Percentiles rank a stretch among this genome's conserved stretches.
phyloP scores from a whole-genome alignment of 2,797 vertebrate genomes.

The Sciurus vulgaris region DNA sequence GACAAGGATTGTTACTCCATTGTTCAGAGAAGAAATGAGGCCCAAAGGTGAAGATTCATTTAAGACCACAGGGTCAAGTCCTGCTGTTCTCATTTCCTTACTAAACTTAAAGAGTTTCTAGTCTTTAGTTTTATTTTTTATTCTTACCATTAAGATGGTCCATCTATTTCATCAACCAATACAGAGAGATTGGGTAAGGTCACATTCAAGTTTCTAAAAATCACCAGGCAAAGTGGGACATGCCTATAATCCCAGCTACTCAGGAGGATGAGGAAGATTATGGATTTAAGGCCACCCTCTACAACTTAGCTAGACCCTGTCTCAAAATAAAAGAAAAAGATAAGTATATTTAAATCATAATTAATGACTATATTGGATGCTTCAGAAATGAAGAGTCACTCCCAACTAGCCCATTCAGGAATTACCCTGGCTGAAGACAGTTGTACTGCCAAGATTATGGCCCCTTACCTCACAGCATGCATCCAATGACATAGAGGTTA shows the following conservation, averaged over 20 bases:
- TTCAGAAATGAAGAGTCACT: constrained; percentile 2
- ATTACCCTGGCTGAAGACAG: neutral
- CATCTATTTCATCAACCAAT: neutral
- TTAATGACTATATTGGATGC: neutral
- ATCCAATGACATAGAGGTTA: neutral
- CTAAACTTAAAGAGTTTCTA: neutral
- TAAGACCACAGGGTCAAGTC: neutral
- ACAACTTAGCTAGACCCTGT: neutral
- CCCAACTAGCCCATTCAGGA: neutral
- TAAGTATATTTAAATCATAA: neutral
- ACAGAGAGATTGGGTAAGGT: neutral
- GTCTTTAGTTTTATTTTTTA: neutral
- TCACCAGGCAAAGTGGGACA: too few species aligned
- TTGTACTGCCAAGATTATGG: neutral
- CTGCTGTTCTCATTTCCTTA: constrained; percentile 18
- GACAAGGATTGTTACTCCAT: neutral
- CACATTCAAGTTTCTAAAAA: neutral
- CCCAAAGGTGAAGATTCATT: neutral
- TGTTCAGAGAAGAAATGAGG: neutral
- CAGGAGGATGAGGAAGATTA: too few species aligned
- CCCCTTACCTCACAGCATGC: neutral
- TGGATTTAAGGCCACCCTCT: too few species aligned
- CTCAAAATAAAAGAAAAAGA: neutral
- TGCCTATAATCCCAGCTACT: too few species aligned
- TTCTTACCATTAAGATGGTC: neutral